Conservation (phyloP, 1,140 invertebrate genomes). For the Cydia amplana region DNA sequence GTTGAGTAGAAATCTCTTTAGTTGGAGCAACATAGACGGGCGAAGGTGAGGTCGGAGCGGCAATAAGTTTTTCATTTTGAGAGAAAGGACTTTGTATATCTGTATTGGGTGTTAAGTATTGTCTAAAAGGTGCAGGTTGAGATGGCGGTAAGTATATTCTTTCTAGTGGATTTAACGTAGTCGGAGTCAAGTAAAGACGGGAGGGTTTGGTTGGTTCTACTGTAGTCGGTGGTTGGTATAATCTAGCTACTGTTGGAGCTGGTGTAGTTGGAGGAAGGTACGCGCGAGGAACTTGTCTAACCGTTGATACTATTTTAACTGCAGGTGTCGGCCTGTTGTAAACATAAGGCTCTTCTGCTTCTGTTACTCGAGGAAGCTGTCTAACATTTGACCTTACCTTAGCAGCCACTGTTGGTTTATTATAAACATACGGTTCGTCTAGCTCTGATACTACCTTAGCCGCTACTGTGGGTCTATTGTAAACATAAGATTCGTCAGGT, state of each 20-base stretch:
- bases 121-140: constrained; percentile 43
- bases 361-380: constrained; percentile 18
- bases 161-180: constrained; percentile 53
- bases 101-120: constrained; percentile 55
- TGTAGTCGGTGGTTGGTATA: constrained; percentile 51
- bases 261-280: constrained; percentile 40
- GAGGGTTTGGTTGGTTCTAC: constrained; percentile 43
- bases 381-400: constrained; percentile 33
- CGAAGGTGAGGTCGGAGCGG: constrained; percentile 41
- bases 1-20: constrained; percentile 38
- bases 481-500: constrained; percentile 37
- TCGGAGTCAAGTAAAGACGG: constrained; percentile 45
- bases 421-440: constrained; percentile 40
- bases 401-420: constrained; percentile 34
- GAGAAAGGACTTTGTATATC: constrained; percentile 40
- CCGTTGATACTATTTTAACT: constrained; percentile 40
- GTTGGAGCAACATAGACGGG: constrained; percentile 35
- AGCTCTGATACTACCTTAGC: constrained; percentile 28
- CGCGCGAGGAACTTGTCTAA: not conserved
- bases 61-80: constrained; percentile 49
- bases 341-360: constrained; percentile 36
- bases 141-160: constrained; percentile 55
- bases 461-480: constrained; percentile 38
- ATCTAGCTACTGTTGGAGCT: constrained; percentile 31
- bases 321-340: constrained; percentile 45